These are phyloP conservation scores for Heliconius congener DNA, from an alignment of 1,140 invertebrate genomes.

Conservation along the genomic window DNA sequence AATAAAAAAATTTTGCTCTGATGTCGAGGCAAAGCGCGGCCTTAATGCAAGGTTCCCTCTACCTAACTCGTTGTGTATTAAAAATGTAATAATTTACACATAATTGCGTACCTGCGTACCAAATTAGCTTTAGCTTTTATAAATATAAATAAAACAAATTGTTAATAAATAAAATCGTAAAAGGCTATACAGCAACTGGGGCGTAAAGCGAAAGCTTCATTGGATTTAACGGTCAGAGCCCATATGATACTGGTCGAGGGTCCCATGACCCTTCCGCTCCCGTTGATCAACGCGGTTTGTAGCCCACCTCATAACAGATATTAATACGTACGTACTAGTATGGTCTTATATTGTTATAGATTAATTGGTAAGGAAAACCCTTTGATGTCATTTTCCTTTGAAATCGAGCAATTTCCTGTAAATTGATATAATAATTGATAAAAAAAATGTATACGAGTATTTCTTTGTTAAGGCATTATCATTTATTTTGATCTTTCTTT, in stretches of 20 bases:
- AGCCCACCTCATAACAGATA: slow-evolving; percentile 55
- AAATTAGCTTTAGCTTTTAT: background rate
- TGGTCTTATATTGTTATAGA: slow-evolving; percentile 34
- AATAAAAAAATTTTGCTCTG: no score
- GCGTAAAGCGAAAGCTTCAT: slow-evolving; percentile 16
- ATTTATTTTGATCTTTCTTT: no score
- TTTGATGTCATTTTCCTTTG: slow-evolving; percentile 31
- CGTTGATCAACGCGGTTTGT: slow-evolving; percentile 59
- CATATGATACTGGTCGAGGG: slow-evolving; percentile 18
- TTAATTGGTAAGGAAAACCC: slow-evolving; percentile 36
- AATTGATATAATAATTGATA: background rate
- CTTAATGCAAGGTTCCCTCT: no score
- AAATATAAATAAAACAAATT: background rate
- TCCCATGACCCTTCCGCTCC: slow-evolving; percentile 56
- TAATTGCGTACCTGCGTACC: no score
- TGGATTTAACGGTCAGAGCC: slow-evolving; percentile 35
- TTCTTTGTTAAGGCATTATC: no score
- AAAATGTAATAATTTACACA: no score
- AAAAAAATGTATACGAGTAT: background rate
- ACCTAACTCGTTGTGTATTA: no score
- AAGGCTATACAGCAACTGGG: slow-evolving; percentile 17
- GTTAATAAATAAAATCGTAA: slow-evolving; percentile 9
- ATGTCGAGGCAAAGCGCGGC: no score
- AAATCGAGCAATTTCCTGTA: slow-evolving; percentile 4
- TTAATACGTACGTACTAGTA: slow-evolving; percentile 41